Base-by-base conservation (phyloP, 64 coral and sea anemone species). In the Orbicella faveolata region DNA sequence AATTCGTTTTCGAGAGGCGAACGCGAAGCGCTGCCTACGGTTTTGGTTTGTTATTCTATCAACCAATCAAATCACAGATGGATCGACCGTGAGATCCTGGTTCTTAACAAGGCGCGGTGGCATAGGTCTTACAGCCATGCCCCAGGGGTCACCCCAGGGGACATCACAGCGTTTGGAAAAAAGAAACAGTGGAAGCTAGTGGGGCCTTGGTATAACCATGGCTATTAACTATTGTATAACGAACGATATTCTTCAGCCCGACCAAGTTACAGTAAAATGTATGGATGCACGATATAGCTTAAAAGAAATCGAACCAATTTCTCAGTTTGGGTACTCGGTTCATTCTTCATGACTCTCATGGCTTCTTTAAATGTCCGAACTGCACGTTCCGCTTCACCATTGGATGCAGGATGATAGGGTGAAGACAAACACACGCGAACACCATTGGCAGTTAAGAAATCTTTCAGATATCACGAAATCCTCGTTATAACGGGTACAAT, bases 31-130 rank as follows among this genome's bases (percentile, higher is more conserved):
- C 39, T 67, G 37, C 36, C 34, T 35, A 63, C 21, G 79, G 54
- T 85, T 79, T 85, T 73, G 82, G 82, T 85, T 85, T 85, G 82
- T 85, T 85, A 85, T 85, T 85, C 9, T 85, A 70, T 67, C 39
- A 44, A 84, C 82, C 82, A 85, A 85, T 85, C 82, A 85, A 85
- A 85, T 69, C 39, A 65, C 64, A 85, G 63, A 52, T 70, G 70
- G 20, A 54, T 23, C 63, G n/a, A 73, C 37, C 64, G 82, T 14
- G 19, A 85, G 39, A 20, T 72, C 82, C 82, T 85, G 41, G 64
- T 70, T 70, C 67, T 1, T 23, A 10, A 70, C 9, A 20, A 70
- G 67, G 21, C 67, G 67, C 67, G 67, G 67, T 26, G 0, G 67
- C 67, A 70, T 25, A 25, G 10, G 19, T 7, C 19, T 21, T 4